Evolutionary conservation across 2,888 invertebrate genomes (phyloP), one percentile per base, ranked within the genome.

Genomic region (Zygothrica quintamaculata): DNA sequence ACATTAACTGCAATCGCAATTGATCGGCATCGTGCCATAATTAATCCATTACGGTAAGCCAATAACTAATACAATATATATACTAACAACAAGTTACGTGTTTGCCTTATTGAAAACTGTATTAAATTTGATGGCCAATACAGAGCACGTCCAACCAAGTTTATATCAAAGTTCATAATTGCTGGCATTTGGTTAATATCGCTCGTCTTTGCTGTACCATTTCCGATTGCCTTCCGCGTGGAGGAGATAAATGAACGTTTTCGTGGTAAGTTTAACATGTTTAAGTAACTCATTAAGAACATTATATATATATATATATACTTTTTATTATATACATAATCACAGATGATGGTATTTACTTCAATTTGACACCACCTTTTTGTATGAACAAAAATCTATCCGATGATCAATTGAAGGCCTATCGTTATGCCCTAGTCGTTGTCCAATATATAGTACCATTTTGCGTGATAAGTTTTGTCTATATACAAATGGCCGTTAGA

Each of bases 1-100:
- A 97, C 97, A 0, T 91, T 97, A 13, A 96, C 96, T 8, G 96
- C 96, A 48, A 96, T 97, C 59, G 96, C 97, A 0, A 93, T 97
- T 55, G 97, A 97, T 91, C 93, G 97, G 16, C 96, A 97, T 90
- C 93, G 95, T 39, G 95, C 96, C 1, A 94, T 95, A 67, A 93
- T 95, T 58, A 94, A 94, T 72, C 95, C 95, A 13, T 91, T 95
- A 68, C 94, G 94, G 95, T 95, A 91, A 92, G 91, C 89, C 70
- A n/a, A n/a, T n/a, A n/a, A n/a, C n/a, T n/a, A n/a, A n/a, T n/a
- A n/a, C n/a, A n/a, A n/a, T n/a, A n/a, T n/a, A n/a, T n/a, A n/a
- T n/a, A n/a, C n/a, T n/a, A n/a, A n/a, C n/a, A n/a, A 8, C 16
- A 8, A 51, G 7, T n/a, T 37, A 47, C 31, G 31, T 8, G 12